phyloP scores from a whole-genome alignment of 2,888 invertebrate genomes.

The Ectemnius cavifrons region DNA sequence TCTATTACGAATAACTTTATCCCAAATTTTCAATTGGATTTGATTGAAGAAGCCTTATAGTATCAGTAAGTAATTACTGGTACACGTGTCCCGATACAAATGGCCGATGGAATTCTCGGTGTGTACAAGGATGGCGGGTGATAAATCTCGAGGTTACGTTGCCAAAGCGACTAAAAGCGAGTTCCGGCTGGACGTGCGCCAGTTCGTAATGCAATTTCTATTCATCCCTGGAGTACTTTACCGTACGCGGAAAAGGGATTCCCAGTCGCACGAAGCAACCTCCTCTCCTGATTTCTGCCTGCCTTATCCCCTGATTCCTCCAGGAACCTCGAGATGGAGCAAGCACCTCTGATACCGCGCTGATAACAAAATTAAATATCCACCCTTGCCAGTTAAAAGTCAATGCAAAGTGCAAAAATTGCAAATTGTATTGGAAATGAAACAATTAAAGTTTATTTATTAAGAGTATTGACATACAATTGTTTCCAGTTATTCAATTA shows the following conservation, averaged over 20 bases:
- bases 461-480: too few species aligned
- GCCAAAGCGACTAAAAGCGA: conserved; percentile 27
- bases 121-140: not conserved
- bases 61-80: not conserved
- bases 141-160: conserved; percentile 43
- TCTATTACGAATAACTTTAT: too few species aligned
- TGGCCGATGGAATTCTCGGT: too few species aligned
- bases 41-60: too few species aligned
- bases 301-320: conserved; percentile 57
- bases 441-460: too few species aligned
- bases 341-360: conserved; percentile 32
- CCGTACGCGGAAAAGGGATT: conserved; percentile 41
- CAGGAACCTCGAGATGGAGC: conserved; percentile 57
- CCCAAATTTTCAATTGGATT: too few species aligned
- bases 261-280: conserved; percentile 17
- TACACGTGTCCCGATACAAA: not conserved
- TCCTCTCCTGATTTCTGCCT: conserved; percentile 35
- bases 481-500: too few species aligned
- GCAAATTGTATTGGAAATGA: too few species aligned
- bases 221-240: conserved; percentile 45
- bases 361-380: conserved; percentile 21
- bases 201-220: conserved; percentile 52
- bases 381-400: too few species aligned
- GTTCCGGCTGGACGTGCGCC: conserved; percentile 53
- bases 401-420: too few species aligned